These are phyloP conservation scores for Zoanthus sansibaricus DNA, from an alignment of 92 coral and sea anemone species.

Conservation along the genomic window DNA sequence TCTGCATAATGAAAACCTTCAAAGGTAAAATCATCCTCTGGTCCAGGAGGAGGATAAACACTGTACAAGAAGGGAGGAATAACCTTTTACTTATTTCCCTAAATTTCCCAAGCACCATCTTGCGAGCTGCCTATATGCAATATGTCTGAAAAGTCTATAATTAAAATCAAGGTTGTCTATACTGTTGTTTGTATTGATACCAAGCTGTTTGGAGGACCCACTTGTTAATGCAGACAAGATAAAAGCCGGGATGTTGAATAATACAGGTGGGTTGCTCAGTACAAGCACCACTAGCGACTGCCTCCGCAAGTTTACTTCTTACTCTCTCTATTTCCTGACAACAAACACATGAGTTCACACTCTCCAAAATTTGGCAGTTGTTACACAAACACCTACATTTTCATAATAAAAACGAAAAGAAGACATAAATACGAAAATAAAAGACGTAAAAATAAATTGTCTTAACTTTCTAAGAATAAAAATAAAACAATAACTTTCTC, in stretches of 20 bases:
- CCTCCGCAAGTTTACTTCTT: no score
- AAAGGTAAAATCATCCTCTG: no score
- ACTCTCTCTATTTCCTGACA: constrained; percentile 36
- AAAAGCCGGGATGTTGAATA: background rate
- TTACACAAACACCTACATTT: no score
- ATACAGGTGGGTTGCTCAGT: constrained; percentile 26
- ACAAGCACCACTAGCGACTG: constrained; percentile 33
- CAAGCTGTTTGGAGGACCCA: constrained; percentile 36
- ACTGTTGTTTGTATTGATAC: constrained; percentile 34
- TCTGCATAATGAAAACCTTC: no score
- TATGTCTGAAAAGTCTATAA: no score
- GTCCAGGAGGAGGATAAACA: no score
- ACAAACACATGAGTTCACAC: constrained; percentile 8
- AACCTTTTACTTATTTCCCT: background rate
- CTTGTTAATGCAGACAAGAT: background rate
- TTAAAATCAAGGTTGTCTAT: background rate
- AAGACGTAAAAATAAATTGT: background rate
- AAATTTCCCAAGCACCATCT: background rate
- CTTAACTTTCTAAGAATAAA: background rate
- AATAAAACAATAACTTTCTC: no score
- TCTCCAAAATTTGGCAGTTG: no score
- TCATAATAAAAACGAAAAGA: no score
- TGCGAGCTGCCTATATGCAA: no score
- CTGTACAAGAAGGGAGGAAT: no score
- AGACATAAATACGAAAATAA: no score